Evolutionary conservation across 2,797 vertebrate genomes (phyloP).

Genomic region (Botia kubotai): DNA sequence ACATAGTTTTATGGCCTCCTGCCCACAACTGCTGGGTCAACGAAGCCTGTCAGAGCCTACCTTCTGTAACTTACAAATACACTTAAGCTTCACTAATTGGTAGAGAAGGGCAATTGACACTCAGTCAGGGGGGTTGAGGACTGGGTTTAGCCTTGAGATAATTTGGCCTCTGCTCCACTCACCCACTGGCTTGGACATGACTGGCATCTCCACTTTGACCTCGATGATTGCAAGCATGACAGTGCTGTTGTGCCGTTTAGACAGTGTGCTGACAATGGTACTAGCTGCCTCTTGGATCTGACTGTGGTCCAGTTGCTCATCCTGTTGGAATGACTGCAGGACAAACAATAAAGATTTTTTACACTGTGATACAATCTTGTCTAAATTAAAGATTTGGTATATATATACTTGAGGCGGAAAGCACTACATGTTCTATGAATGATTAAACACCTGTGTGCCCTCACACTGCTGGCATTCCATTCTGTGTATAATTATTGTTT

Average conservation of each 20-base stretch:
- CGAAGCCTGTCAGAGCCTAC: slow-evolving; percentile 15
- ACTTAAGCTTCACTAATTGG: slow-evolving; percentile 13
- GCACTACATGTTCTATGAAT: too few species aligned
- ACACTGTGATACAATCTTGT: too few species aligned
- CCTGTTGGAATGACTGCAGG: slow-evolving; percentile 87
- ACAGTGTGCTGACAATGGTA: slow-evolving; percentile 87
- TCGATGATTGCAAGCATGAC: slow-evolving; percentile 91
- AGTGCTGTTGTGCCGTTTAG: slow-evolving; percentile 91
- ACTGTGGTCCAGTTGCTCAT: slow-evolving; percentile 86
- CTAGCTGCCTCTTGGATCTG: slow-evolving; percentile 88
- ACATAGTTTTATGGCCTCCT: slow-evolving; percentile 37
- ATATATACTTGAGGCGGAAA: too few species aligned
- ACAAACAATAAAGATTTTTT: slow-evolving; percentile 27
- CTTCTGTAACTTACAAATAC: slow-evolving; percentile 33
- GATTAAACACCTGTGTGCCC: too few species aligned
- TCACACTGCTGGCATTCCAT: too few species aligned
- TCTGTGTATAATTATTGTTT: too few species aligned
- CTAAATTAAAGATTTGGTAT: too few species aligned
- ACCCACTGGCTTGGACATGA: slow-evolving; percentile 80
- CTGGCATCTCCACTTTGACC: slow-evolving; percentile 92
- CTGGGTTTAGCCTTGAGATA: slow-evolving; percentile 20
- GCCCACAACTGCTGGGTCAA: slow-evolving; percentile 30
- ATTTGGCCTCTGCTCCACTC: slow-evolving; percentile 62
- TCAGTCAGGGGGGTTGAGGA: neutral
- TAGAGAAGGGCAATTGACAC: slow-evolving; percentile 14